These are phyloP conservation scores for Limnephilus lunatus DNA, from an alignment of 2,888 invertebrate genomes.

Conservation along the genomic window DNA sequence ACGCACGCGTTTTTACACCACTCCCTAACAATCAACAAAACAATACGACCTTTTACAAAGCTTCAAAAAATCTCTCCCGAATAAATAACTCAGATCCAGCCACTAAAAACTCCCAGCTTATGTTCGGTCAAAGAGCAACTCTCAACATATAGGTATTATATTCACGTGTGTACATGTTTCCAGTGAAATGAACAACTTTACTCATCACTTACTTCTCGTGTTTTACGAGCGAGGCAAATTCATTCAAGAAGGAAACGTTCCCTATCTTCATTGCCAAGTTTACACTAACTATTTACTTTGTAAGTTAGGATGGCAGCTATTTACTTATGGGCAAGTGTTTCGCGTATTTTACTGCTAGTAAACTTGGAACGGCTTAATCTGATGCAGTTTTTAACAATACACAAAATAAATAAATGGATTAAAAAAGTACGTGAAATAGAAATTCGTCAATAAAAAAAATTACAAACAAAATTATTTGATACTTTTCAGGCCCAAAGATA, in stretches of 20 bases:
- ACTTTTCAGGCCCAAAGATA: too few relatives aligned
- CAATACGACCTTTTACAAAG: neutral
- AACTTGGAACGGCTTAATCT: neutral
- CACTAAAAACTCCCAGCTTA: neutral
- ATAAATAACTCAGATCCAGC: neutral
- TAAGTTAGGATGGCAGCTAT: neutral
- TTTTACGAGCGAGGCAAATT: slow-evolving; percentile 4
- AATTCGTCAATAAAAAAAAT: too few relatives aligned
- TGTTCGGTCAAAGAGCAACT: neutral
- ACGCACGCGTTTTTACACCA: neutral
- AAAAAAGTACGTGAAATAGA: too few relatives aligned
- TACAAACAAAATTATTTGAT: too few relatives aligned
- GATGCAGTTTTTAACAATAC: neutral
- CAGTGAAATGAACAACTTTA: neutral
- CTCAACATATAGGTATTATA: neutral
- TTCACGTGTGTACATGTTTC: neutral
- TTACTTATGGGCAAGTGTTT: neutral
- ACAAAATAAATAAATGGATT: neutral
- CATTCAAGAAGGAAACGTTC: neutral
- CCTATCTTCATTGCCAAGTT: neutral
- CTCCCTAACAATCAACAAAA: neutral
- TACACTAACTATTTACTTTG: neutral
- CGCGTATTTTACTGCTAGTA: neutral
- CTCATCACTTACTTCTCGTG: neutral
- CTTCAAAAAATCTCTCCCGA: neutral